Evolutionary conservation across 2,797 vertebrate species (phyloP), one percentile per base, ranked within the genome.

Genomic region (Taenioides sp.): DNA sequence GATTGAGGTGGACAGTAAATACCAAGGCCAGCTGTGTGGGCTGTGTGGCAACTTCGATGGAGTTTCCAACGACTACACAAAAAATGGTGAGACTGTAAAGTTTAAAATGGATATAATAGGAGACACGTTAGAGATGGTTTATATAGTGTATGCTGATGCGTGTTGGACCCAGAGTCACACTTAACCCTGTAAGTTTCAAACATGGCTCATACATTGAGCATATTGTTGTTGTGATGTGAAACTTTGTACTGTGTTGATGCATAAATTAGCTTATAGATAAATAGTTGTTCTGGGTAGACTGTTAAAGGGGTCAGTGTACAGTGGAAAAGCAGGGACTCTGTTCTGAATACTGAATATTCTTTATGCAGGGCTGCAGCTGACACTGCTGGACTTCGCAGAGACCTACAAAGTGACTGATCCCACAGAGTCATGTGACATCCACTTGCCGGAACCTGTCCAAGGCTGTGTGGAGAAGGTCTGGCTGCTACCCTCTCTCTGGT

Each of bases 11-110:
- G 89, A 94, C 80, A 61, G 87, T 18, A 93, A 93, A 61, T 96
- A 92, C 77, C 87, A 69, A 71, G 87, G 84, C 54, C 90, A 93
- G 80, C 89, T 91, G 5, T 96, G 95, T 87, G 96, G 96, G 64
- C 91, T 97, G 0, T 97, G 96, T 80, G 96, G 95, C 40, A 93
- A 96, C 86, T 95, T 94, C 77, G 95, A 97, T 12, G 90, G 89
- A 7, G 27, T 61, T 1, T 1, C 70, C 37, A 82, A 93, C 28
- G 94, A 95, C 50, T 71, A 93, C 1, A 54, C 62, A 0, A 75
- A 57, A 20, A 55, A 91, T 0, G 94, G 94, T 95, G 86, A 80
- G 65, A 67, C 50, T 65, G 18, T 25, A 52, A 14, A 23, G 12
- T 7, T 27, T n/a, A 54, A 54, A 54, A 22, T 54, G 52, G 9